Percentiles rank a stretch among this genome's conserved stretches.
Evolutionary conservation across 2,797 vertebrate species (phyloP).

Genomic region (Limosa lapponica): DNA sequence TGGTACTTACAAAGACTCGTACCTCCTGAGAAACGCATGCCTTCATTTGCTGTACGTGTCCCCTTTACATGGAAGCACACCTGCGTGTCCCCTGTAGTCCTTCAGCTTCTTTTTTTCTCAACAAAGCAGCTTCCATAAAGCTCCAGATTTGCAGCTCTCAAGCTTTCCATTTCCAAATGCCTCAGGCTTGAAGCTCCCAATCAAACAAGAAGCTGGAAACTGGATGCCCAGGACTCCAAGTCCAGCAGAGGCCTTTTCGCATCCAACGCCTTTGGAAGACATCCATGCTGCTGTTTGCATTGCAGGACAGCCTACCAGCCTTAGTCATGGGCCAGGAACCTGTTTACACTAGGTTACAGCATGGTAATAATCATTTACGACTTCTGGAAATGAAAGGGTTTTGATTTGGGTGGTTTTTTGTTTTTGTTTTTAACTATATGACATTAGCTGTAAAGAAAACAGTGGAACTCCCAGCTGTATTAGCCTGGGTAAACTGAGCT

Average conservation of each 20-base stretch:
- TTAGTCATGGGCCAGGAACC: constrained; percentile 38
- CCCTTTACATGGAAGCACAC: rapidly evolving
- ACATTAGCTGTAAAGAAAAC: constrained; percentile 24
- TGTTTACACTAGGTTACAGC: neutral
- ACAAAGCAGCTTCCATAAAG: neutral
- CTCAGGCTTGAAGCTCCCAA: neutral
- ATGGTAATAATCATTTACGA: neutral
- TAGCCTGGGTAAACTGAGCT: neutral
- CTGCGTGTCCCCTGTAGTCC: rapidly evolving
- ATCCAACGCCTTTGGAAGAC: neutral
- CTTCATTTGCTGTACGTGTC: neutral
- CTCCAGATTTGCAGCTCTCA: neutral
- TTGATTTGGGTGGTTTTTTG: neutral
- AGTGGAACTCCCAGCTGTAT: neutral
- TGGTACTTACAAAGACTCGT: neutral
- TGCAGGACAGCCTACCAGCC: neutral
- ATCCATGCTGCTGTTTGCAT: neutral
- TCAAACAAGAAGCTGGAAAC: neutral
- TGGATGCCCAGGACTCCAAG: neutral
- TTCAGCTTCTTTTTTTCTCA: neutral
- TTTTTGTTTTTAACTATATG: neutral
- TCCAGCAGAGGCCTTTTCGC: neutral
- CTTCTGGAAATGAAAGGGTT: constrained; percentile 37
- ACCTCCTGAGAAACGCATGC: neutral
- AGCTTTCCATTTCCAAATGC: neutral